phyloP scores from a whole-genome alignment of 2,797 vertebrate genomes.

The Sebastes iracundus region DNA sequence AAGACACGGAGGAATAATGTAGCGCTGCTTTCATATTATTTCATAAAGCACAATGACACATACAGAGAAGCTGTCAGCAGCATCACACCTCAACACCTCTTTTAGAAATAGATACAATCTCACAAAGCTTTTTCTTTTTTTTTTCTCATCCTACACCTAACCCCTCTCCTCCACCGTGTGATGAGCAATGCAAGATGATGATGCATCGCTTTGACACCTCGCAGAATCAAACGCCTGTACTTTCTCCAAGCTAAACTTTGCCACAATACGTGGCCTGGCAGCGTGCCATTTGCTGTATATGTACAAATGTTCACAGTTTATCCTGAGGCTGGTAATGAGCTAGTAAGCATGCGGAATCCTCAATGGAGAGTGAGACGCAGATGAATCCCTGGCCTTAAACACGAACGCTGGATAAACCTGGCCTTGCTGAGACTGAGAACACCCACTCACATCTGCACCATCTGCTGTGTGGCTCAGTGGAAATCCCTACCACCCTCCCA shows the following conservation, averaged over 20 bases:
- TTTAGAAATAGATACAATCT: slow-evolving; percentile 55
- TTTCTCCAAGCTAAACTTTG: slow-evolving; percentile 45
- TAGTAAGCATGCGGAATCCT: slow-evolving; percentile 51
- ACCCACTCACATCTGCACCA: slow-evolving; percentile 78
- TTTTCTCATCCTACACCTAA: slow-evolving; percentile 45
- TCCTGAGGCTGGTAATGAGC: slow-evolving; percentile 56
- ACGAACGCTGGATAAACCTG: slow-evolving; percentile 60
- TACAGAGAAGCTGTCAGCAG: background rate
- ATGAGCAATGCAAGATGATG: slow-evolving; percentile 50
- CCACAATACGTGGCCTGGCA: slow-evolving; percentile 38
- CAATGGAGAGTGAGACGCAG: slow-evolving; percentile 43
- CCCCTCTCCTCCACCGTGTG: slow-evolving; percentile 37
- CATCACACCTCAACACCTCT: slow-evolving; percentile 42
- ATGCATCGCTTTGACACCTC: slow-evolving; percentile 37
- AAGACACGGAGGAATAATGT: background rate
- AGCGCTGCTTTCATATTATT: background rate
- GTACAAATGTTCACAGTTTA: slow-evolving; percentile 42
- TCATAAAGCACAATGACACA: background rate
- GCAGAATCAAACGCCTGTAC: slow-evolving; percentile 22
- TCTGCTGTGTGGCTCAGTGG: slow-evolving; percentile 68
- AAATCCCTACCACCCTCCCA: slow-evolving; percentile 21
- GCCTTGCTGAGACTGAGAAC: slow-evolving; percentile 64
- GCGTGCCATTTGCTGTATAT: slow-evolving; percentile 24
- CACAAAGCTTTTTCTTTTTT: slow-evolving; percentile 11
- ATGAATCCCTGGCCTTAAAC: slow-evolving; percentile 53